Base-by-base conservation (phyloP, 1,140 invertebrate species). In the Ericerus pela region DNA sequence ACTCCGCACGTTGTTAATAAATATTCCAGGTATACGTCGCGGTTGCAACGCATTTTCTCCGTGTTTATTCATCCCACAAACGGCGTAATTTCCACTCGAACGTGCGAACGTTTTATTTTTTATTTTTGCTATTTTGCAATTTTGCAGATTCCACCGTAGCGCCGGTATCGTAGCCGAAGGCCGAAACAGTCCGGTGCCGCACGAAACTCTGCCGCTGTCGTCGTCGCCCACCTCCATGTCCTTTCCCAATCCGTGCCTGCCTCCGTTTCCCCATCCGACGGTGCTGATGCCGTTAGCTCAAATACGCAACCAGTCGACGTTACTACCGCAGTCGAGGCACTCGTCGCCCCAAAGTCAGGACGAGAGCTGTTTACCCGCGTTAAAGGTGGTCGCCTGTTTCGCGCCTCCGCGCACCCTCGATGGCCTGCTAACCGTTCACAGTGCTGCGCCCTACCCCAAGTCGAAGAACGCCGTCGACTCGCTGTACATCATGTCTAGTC, bases 1-100 rank as follows among this genome's bases (percentile, higher is more conserved):
- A 85, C 85, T 29, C 78, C 85, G 54, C 82, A 91, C 67, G 91
- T 98, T 60, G 94, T 97, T 14, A 98, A 98, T 72, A 80, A 86
- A 62, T 76, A 93, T 61, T 96, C 92, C 60, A 62, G 63, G 64
- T 66, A 55, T 31, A 18, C n/a, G n/a, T n/a, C n/a, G n/a, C n/a
- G 2, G 6, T 28, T 8, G 11, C 22, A 53, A 53, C 10, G 5
- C 29, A 27, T 11, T n/a, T 53, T 12, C n/a, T 33, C n/a, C 10
- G 10, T n/a, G n/a, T n/a, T n/a, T n/a, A n/a, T n/a, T n/a, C n/a
- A n/a, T n/a, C n/a, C n/a, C n/a, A n/a, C n/a, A n/a, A n/a, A n/a
- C n/a, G n/a, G n/a, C n/a, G n/a, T n/a, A n/a, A n/a, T n/a, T n/a
- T n/a, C n/a, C n/a, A n/a, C n/a, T n/a, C n/a, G n/a, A n/a, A n/a